phyloP scores from a whole-genome alignment of 2,888 invertebrate genomes.

The Carabus problematicus region DNA sequence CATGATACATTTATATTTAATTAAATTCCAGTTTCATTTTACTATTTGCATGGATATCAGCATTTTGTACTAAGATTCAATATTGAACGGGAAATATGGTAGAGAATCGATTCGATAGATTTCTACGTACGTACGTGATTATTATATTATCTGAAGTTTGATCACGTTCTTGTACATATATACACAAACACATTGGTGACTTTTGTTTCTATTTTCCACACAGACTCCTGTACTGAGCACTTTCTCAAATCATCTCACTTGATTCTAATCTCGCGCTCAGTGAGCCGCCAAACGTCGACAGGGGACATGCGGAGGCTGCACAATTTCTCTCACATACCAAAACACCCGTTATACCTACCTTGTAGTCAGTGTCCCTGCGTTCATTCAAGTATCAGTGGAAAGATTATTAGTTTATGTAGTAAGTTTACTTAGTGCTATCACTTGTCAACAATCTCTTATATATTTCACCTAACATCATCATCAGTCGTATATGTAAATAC shows the following conservation, averaged over 20 bases:
- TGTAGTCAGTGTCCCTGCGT: slow-evolving; percentile 6
- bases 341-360: background rate
- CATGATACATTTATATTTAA: too few relatives aligned
- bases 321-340: slow-evolving; percentile 22
- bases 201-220: slow-evolving; percentile 54
- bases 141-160: slow-evolving; percentile 11
- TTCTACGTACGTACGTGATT: too few relatives aligned
- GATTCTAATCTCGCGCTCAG: slow-evolving; percentile 57
- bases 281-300: slow-evolving; percentile 29
- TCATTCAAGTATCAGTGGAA: slow-evolving; percentile 1
- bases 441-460: background rate
- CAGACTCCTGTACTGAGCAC: slow-evolving; percentile 61
- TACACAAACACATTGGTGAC: slow-evolving; percentile 28
- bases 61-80: too few relatives aligned
- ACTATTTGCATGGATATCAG: too few relatives aligned
- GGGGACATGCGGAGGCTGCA: slow-evolving; percentile 33
- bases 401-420: background rate
- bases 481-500: background rate
- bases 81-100: too few relatives aligned
- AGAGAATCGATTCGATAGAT: too few relatives aligned
- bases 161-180: slow-evolving; percentile 20
- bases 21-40: too few relatives aligned
- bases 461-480: too few relatives aligned
- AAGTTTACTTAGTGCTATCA: background rate
- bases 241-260: slow-evolving; percentile 61